Evolutionary conservation across 2,888 invertebrate species (phyloP), one percentile per base, ranked within the genome.

Genomic region (Listrodromus nycthemerus): DNA sequence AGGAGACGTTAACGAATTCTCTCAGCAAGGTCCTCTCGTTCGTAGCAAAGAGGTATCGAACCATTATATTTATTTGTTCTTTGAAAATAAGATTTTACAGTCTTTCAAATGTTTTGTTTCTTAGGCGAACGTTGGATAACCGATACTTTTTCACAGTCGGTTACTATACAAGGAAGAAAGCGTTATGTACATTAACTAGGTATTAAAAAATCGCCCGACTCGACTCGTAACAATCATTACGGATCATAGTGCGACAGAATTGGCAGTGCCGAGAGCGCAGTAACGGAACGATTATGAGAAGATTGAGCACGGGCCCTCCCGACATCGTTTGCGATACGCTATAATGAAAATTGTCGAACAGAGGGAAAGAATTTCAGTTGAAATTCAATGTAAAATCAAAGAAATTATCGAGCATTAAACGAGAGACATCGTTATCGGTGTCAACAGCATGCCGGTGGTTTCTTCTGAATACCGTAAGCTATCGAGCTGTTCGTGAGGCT

Each of bases 401-500:
- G 3, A 19, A 33, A 30, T 19, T 1, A 37, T 37, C 37, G n/a
- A 37, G 45, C 13, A 16, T 48, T 13, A 2, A 6, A 16, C 6
- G 63, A 27, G 50, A 10, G 37, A 21, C 8, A 55, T 1, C 1
- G 58, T n/a, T 27, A 75, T 21, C 24, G 52, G 8, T 30, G 90
- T 91, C 94, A 96, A 91, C 96, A 97, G 90, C 97, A 97, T 93
- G 95, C 94, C 65, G 93, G 93, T 2, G 94, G 94, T 45, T 93
- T 94, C 89, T 96, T 96, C 52, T 94, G 93, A 84, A 96, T 95
- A 0, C 96, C 97, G 88, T 96, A 95, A 0, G 96, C 96, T 79
- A 96, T 95, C 88, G 95, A 95, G 85, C 94, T 94, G 80, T 95
- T 95, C 80, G 86, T 87, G 83, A 90, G 88, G 83, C 86, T 89